Evolutionary conservation across 2,888 invertebrate genomes (phyloP), one percentile per base, ranked within the genome.

Genomic region (Drosophila borborema): DNA sequence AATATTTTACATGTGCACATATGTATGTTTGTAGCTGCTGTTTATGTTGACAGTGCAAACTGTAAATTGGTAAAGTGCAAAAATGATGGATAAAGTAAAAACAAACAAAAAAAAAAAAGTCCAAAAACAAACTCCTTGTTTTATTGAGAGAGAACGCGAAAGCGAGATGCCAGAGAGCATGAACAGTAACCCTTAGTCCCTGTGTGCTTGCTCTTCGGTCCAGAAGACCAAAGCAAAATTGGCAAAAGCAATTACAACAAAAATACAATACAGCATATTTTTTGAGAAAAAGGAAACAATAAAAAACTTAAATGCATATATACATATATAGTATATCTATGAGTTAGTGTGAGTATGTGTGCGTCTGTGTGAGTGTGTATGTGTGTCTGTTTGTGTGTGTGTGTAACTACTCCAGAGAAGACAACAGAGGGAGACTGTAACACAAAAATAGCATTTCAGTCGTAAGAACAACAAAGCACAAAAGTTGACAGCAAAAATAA

Each of bases 361-460:
- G 20, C 2, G 20, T 20, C 1, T 20, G 20, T 20, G 20, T 20
- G 20, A 1, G 20, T 20, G 20, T 20, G 20, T 20, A 2, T 20
- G 20, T 54, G 43, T 45, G 10, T 16, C n/a, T 43, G 41, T 51
- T 9, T 31, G n/a, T 45, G 28, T 16, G 4, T 7, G 41, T 64
- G 10, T 48, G 31, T 45, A 40, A n/a, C 18, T 59, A 41, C 62
- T 61, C 62, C 64, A 48, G 49, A 64, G 64, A 68, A 74, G 69
- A 75, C 64, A 72, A 59, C 74, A 72, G 68, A 81, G 74, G 76
- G 65, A 75, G 72, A 72, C 74, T 67, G 65, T 65, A 70, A 73
- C 75, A 78, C 75, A 73, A 82, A 80, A 82, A 79, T 72, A 82
- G 81, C 72, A 82, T 71, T 77, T 74, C 74, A 81, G 66, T 38